Evolutionary conservation across 2,888 invertebrate species (phyloP).

Genomic region (Pandemis corylana): DNA sequence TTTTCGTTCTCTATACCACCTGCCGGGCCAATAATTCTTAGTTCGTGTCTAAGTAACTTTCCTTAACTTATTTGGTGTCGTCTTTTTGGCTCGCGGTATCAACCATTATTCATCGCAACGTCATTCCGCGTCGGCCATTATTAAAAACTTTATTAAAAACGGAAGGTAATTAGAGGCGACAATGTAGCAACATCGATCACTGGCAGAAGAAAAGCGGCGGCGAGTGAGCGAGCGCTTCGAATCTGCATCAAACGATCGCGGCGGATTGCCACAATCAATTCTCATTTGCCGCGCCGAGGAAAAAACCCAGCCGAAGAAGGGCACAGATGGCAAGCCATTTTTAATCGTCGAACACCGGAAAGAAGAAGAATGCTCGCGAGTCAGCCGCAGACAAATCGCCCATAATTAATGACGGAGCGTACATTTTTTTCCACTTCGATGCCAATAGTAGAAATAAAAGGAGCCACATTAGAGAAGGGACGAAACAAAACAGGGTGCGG

Average conservation of each 20-base stretch:
- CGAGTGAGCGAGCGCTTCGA: slow-evolving; percentile 61
- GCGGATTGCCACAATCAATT: slow-evolving; percentile 79
- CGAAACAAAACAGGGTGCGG: slow-evolving; percentile 77
- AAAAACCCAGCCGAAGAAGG: slow-evolving; percentile 54
- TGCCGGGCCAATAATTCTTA: slow-evolving; percentile 35
- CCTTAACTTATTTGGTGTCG: slow-evolving; percentile 33
- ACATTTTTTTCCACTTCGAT: slow-evolving; percentile 67
- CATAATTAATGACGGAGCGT: slow-evolving; percentile 81
- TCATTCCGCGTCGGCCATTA: slow-evolving; percentile 41
- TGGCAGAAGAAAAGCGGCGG: slow-evolving; percentile 58
- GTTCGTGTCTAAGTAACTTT: slow-evolving; percentile 31
- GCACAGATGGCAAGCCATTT: slow-evolving; percentile 71
- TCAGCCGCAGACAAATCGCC: slow-evolving; percentile 80
- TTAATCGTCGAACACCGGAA: slow-evolving; percentile 75
- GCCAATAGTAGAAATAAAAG: slow-evolving; percentile 73
- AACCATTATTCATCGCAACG: slow-evolving; percentile 41
- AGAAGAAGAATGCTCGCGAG: slow-evolving; percentile 72
- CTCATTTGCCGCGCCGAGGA: slow-evolving; percentile 65
- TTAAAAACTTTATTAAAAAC: slow-evolving; percentile 44
- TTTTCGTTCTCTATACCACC: slow-evolving; percentile 20
- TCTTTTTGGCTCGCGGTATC: slow-evolving; percentile 39
- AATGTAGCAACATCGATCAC: slow-evolving; percentile 68
- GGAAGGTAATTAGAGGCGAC: slow-evolving; percentile 51
- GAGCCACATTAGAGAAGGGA: slow-evolving; percentile 74
- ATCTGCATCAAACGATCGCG: slow-evolving; percentile 77